Evolutionary conservation across 2,888 invertebrate genomes (phyloP).

Genomic region (Glaucopsyche alexis): DNA sequence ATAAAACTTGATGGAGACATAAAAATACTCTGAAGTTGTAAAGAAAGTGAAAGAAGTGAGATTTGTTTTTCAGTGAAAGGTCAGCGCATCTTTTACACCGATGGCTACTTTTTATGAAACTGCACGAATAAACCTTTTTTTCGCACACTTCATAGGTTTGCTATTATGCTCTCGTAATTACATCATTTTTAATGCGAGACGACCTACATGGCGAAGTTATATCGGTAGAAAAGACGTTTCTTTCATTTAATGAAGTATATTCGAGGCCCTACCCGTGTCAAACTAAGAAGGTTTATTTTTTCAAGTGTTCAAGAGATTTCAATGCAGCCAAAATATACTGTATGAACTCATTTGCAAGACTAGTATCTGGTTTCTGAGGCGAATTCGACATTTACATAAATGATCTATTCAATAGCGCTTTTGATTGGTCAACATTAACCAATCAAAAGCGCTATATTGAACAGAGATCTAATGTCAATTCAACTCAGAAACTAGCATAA

Average conservation of each 20-base stretch:
- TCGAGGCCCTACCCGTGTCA: not conserved
- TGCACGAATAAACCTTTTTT: not conserved
- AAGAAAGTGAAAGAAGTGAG: slow-evolving; percentile 27
- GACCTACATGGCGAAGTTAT: not conserved
- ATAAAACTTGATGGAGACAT: slow-evolving; percentile 27
- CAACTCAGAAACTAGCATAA: too few relatives aligned
- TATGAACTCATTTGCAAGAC: too few relatives aligned
- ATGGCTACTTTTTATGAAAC: slow-evolving; percentile 20
- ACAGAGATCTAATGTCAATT: too few relatives aligned
- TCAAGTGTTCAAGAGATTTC: not conserved
- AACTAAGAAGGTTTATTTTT: not conserved
- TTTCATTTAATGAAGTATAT: too few relatives aligned
- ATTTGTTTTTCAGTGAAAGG: slow-evolving; percentile 20
- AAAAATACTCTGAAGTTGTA: slow-evolving; percentile 23
- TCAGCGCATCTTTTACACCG: slow-evolving; percentile 21
- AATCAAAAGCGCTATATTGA: too few relatives aligned
- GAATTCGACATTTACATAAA: too few relatives aligned
- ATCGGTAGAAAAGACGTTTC: not conserved
- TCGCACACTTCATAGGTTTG: not conserved
- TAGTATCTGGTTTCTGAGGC: too few relatives aligned
- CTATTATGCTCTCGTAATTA: slow-evolving; percentile 8
- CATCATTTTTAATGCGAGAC: not conserved
- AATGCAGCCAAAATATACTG: too few relatives aligned
- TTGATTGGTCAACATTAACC: too few relatives aligned
- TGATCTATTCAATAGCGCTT: too few relatives aligned